Percentiles rank a stretch among this genome's conserved stretches.
Conservation (phyloP, 2,113 vertebrate species). For the western clawed frog (Xenopus tropicalis) region DNA sequence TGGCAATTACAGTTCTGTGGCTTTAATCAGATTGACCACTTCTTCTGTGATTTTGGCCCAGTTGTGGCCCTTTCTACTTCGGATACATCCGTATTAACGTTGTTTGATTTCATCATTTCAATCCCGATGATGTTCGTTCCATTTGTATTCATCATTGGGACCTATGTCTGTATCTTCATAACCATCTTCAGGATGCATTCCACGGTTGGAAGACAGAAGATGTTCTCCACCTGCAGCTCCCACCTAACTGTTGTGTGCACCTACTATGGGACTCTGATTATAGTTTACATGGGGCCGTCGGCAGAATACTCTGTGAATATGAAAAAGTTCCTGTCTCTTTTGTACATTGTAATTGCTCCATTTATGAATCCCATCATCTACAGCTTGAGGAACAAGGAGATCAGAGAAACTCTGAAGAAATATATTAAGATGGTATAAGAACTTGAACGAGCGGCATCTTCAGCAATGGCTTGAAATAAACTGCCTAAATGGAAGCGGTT, state of each 20-base stretch:
- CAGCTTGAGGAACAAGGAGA: neutral
- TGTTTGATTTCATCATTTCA: neutral
- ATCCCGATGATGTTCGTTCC: conserved; percentile 12
- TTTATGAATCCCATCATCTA: neutral
- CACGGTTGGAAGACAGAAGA: conserved; percentile 35
- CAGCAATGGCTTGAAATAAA: too few relatives aligned
- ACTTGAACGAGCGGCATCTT: too few relatives aligned
- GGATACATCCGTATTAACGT: neutral
- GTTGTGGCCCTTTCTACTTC: neutral
- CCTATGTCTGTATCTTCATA: conserved; percentile 40
- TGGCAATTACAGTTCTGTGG: neutral
- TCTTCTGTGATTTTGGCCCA: conserved; percentile 5
- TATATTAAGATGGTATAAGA: neutral
- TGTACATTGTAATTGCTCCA: neutral
- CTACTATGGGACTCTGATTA: conserved; percentile 36
- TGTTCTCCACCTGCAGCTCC: conserved; percentile 44
- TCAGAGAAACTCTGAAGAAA: neutral
- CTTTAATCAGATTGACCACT: neutral
- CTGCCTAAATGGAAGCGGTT: too few relatives aligned
- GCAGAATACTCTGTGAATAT: neutral
- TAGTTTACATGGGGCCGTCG: conserved; percentile 15
- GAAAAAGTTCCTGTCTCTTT: neutral
- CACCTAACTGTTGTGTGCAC: conserved; percentile 48
- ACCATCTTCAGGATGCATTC: conserved; percentile 38
- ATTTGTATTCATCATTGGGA: conserved; percentile 35